Evolutionary conservation across 2,797 vertebrate genomes (phyloP).

Genomic region (Channa striata): DNA sequence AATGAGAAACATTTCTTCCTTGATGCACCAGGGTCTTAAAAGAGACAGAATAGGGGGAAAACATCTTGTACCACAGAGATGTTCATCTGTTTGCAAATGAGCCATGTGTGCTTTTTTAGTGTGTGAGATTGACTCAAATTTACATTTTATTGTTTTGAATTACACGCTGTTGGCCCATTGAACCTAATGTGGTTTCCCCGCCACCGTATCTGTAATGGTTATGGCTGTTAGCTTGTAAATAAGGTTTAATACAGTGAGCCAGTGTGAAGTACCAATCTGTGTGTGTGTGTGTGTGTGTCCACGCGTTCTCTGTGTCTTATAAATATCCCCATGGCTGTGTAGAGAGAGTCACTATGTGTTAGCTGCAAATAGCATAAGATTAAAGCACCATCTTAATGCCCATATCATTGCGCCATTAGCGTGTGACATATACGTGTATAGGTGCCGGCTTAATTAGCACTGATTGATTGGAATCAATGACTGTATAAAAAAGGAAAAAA

Average conservation of each 20-base stretch:
- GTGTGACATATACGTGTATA: slow-evolving; percentile 79
- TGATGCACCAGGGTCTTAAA: slow-evolving; percentile 72
- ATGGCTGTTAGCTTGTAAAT: slow-evolving; percentile 78
- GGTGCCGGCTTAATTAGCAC: slow-evolving; percentile 77
- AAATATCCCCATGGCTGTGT: slow-evolving; percentile 76
- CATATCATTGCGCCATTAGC: slow-evolving; percentile 82
- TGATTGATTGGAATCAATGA: slow-evolving; percentile 84
- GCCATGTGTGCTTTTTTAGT: slow-evolving; percentile 37
- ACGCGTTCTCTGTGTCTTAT: slow-evolving; percentile 63
- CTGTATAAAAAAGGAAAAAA: slow-evolving; percentile 60
- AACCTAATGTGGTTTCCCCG: slow-evolving; percentile 64
- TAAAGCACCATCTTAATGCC: slow-evolving; percentile 77
- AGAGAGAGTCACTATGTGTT: slow-evolving; percentile 76
- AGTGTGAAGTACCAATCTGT: slow-evolving; percentile 50
- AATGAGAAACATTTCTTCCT: slow-evolving; percentile 76
- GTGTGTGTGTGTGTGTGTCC: slow-evolving; percentile 34
- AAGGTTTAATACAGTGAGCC: slow-evolving; percentile 71
- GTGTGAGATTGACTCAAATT: slow-evolving; percentile 55
- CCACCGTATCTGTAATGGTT: slow-evolving; percentile 65
- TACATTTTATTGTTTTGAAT: slow-evolving; percentile 73
- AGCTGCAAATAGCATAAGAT: slow-evolving; percentile 74
- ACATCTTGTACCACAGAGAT: slow-evolving; percentile 65
- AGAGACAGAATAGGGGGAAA: slow-evolving; percentile 38
- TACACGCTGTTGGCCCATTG: slow-evolving; percentile 67
- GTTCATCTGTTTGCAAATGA: slow-evolving; percentile 72